Evolutionary conservation across 2,888 invertebrate genomes (phyloP).

Genomic region (Trachelus stipa): DNA sequence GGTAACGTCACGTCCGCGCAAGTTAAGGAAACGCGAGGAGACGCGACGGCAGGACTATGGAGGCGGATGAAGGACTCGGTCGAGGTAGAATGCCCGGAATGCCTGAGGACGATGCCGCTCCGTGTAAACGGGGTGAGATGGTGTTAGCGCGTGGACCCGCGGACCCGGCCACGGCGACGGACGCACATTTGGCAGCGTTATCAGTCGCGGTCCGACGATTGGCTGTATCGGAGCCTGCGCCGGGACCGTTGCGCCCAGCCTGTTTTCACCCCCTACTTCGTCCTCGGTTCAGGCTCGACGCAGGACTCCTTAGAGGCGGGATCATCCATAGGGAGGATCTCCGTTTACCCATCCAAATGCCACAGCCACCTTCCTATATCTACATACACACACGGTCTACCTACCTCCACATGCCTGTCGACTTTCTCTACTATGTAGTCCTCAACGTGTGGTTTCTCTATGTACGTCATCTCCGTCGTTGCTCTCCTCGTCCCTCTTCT

Average conservation of each 20-base stretch:
- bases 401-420: background rate
- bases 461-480: background rate
- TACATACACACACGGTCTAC: background rate
- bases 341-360: slow-evolving; percentile 12
- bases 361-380: slow-evolving; percentile 7
- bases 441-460: background rate
- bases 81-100: slow-evolving; percentile 2
- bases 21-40: background rate
- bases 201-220: slow-evolving; percentile 65
- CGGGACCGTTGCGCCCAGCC: slow-evolving; percentile 36
- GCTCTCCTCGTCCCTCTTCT: background rate
- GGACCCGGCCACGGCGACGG: slow-evolving; percentile 53
- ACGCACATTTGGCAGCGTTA: slow-evolving; percentile 64
- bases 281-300: slow-evolving; percentile 27
- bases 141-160: slow-evolving; percentile 58
- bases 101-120: background rate
- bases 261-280: slow-evolving; percentile 23
- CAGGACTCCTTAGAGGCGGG: slow-evolving; percentile 63
- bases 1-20: background rate
- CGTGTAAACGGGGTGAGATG: slow-evolving; percentile 35
- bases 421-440: background rate
- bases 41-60: background rate
- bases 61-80: slow-evolving; percentile 3
- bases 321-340: slow-evolving; percentile 62
- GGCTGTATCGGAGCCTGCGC: slow-evolving; percentile 67